Base-by-base conservation (phyloP, 2,888 invertebrate genomes). In the Hylaea fasciaria region DNA sequence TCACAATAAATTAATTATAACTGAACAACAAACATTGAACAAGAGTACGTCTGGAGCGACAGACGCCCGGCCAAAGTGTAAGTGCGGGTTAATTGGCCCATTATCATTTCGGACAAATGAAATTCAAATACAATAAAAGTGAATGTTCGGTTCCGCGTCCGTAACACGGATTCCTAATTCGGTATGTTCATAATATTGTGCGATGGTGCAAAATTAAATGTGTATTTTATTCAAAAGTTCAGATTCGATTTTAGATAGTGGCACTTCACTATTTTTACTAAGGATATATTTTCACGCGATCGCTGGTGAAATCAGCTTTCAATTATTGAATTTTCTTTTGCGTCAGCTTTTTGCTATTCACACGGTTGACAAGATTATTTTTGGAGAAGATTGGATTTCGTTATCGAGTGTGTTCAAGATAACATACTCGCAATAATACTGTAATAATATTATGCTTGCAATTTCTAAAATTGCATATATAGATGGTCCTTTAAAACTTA, bases 41-140 rank as follows among this genome's bases (percentile, higher is more conserved):
- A 16, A 46, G 46, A 57, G 29, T 46, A 43, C 53, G 58, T 64
- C 62, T 53, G 52, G 22, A 62, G 63, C 61, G 62, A 62, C 64
- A 62, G 60, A 46, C 41, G 28, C 28, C 29, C 44, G 43, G 41
- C 51, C 50, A 55, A 60, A 61, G 64, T 70, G 73, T 72, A 76
- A 73, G 69, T 69, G 71, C 56, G 69, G 76, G 74, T 64, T 73
- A 78, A 78, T 73, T 69, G 72, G 70, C 48, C 69, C 65, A 73
- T 75, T 78, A 62, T 64, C 67, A 66, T 67, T 67, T 63, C 58
- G 55, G 61, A 70, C 63, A 70, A 70, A 70, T 68, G 68, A 70
- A 70, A 68, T 68, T 66, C 68, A 66, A 68, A 68, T 65, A 66
- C 62, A 66, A 66, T 69, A 66, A 70, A 70, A 66, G 43, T 50